Evolutionary conservation across 2,888 invertebrate genomes (phyloP), one percentile per base, ranked within the genome.

Genomic region (Notocelia uddmanniana): DNA sequence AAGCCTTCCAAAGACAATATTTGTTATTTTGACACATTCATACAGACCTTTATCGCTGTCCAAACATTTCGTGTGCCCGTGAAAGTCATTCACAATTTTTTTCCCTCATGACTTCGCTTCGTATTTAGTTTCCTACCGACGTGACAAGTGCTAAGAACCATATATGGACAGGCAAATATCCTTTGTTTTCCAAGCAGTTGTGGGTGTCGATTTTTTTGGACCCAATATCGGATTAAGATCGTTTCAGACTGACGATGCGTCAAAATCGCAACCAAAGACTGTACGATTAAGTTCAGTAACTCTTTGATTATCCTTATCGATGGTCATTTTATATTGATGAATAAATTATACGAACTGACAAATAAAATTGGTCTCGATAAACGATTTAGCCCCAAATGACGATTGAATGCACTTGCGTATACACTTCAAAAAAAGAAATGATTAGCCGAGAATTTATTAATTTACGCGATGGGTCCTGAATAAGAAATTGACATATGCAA

Each of bases 1-100:
- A 82, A 81, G 80, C 81, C 79, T 82, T 79, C 82, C 83, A 87
- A 83, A 87, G 89, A 89, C 90, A 93, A 93, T 93, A 92, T 91
- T 92, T 91, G 89, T 89, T 89, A 87, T 93, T 94, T 94, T 94
- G 93, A 92, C 93, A 92, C 91, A 93, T 93, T 94, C 93, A 93
- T 91, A 92, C 90, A 91, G 85, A 80, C 68, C 86, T 91, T 93
- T 93, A 93, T 93, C 93, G 85, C 84, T 87, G 85, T 80, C 77
- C 88, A 91, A 90, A 93, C 89, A 92, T 93, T 79, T 83, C 89
- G 91, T 89, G 91, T 93, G 86, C 85, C 84, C 88, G 92, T 89
- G 91, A 92, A 92, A 91, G 90, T 85, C 87, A 89, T 92, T 89
- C 88, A 90, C 80, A 81, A 80, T 89, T 91, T 92, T 91, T 88